Evolutionary conservation across 2,888 invertebrate species (phyloP).

Genomic region (Nudaria mundana): DNA sequence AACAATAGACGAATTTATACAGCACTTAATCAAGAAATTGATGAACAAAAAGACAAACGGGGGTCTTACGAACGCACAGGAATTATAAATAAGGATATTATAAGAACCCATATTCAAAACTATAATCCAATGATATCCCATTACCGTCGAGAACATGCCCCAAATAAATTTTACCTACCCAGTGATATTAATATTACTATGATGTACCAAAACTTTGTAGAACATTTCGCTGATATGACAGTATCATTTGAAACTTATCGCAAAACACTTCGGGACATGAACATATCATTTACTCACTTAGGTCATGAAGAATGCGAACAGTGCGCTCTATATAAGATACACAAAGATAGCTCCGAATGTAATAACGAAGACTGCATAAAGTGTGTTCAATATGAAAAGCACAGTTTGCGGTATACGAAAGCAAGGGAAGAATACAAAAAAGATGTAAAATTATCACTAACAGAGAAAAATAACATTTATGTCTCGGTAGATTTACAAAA

Average conservation of each 20-base stretch:
- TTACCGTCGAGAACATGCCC: too few species aligned
- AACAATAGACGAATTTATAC: background rate
- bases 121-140: too few species aligned
- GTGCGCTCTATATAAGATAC: background rate
- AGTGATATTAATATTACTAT: too few species aligned
- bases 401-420: slow-evolving; percentile 8
- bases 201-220: too few species aligned
- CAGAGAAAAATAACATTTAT: background rate
- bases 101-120: background rate
- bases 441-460: slow-evolving; percentile 3
- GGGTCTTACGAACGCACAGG: slow-evolving; percentile 1
- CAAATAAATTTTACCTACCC: too few species aligned
- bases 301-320: slow-evolving; percentile 2
- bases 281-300: background rate
- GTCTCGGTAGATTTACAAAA: slow-evolving; percentile 18
- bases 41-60: slow-evolving; percentile 3
- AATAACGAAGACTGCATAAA: slow-evolving; percentile 6
- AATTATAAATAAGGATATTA: slow-evolving; percentile 1
- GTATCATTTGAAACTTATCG: background rate
- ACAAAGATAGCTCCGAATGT: slow-evolving; percentile 1
- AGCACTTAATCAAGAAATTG: slow-evolving; percentile 3
- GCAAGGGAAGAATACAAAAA: slow-evolving; percentile 12
- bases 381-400: slow-evolving; percentile 11
- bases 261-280: slow-evolving; percentile 1
- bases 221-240: too few species aligned